Evolutionary conservation across 1,140 invertebrate genomes (phyloP).

Genomic region (Platyura marginata): DNA sequence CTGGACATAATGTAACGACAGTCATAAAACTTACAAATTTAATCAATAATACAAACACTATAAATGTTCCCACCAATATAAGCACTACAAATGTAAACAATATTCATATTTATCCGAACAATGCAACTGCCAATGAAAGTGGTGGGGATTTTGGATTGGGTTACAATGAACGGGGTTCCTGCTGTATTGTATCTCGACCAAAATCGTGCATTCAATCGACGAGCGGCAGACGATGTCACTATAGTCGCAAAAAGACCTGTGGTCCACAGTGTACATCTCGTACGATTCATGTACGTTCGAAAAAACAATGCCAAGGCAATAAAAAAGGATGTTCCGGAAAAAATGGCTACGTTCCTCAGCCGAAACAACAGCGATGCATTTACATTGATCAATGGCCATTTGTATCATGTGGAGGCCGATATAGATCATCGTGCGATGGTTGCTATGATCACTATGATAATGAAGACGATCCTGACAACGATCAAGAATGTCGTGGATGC

Average conservation of each 20-base stretch:
- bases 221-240: slow-evolving; percentile 5
- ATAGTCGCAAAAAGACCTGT: slow-evolving; percentile 7
- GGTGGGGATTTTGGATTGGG: not conserved
- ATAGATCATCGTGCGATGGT: slow-evolving; percentile 4
- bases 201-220: slow-evolving; percentile 4
- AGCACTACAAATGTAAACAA: slow-evolving; percentile 10
- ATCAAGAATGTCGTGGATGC: slow-evolving; percentile 7
- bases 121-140: not conserved
- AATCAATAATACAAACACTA: slow-evolving; percentile 9
- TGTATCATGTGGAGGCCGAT: slow-evolving; percentile 5
- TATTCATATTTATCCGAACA: slow-evolving; percentile 6
- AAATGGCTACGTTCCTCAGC: slow-evolving; percentile 8
- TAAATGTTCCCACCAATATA: slow-evolving; percentile 8
- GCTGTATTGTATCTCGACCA: slow-evolving; percentile 9
- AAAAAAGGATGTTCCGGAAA: slow-evolving; percentile 3
- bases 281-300: slow-evolving; percentile 7
- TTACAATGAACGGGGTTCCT: slow-evolving; percentile 1
- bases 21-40: slow-evolving; percentile 9
- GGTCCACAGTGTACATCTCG: slow-evolving; percentile 6
- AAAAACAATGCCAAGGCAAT: slow-evolving; percentile 6
- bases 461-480: slow-evolving; percentile 4
- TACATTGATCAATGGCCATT: slow-evolving; percentile 8
- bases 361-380: slow-evolving; percentile 4
- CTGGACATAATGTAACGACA: slow-evolving; percentile 8
- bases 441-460: slow-evolving; percentile 11